phyloP scores from a whole-genome alignment of 2,888 invertebrate genomes.

The Abrostola tripartita region DNA sequence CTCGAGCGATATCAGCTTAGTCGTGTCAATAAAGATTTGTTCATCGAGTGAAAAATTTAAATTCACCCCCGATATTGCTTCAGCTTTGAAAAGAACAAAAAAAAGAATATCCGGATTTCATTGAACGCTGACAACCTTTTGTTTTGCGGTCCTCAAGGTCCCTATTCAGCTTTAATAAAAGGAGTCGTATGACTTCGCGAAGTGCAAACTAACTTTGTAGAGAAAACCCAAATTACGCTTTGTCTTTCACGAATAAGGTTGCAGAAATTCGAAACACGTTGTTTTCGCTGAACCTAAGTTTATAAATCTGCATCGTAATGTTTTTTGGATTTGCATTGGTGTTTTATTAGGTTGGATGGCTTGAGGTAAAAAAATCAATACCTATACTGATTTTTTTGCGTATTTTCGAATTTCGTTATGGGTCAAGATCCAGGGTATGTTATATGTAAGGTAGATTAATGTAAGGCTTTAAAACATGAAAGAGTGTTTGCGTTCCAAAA shows the following conservation, averaged over 20 bases:
- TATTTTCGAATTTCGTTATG: too few species aligned
- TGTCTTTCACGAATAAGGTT: slow-evolving; percentile 48
- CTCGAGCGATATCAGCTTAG: slow-evolving; percentile 58
- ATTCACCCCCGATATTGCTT: slow-evolving; percentile 64
- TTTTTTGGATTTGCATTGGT: slow-evolving; percentile 44
- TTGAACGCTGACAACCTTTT: slow-evolving; percentile 50
- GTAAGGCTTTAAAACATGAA: too few species aligned
- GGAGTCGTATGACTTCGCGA: slow-evolving; percentile 10
- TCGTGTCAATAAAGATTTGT: slow-evolving; percentile 69
- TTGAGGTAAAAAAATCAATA: too few species aligned
- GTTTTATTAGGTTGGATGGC: slow-evolving; percentile 10
- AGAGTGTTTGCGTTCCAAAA: too few species aligned
- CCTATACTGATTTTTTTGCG: too few species aligned
- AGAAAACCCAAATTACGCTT: slow-evolving; percentile 49
- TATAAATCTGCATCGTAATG: slow-evolving; percentile 51
- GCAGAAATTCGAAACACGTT: slow-evolving; percentile 50
- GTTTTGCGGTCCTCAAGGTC: slow-evolving; percentile 26
- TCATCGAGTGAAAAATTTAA: slow-evolving; percentile 72
- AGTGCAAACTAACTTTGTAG: slow-evolving; percentile 37
- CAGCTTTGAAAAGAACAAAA: slow-evolving; percentile 59
- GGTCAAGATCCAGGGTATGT: too few species aligned
- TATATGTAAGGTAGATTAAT: too few species aligned
- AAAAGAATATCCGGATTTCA: slow-evolving; percentile 59
- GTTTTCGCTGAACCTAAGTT: slow-evolving; percentile 47
- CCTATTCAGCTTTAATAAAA: slow-evolving; percentile 25